Evolutionary conservation across 2,113 vertebrate species (phyloP).

Genomic region (Albula glossodonta): DNA sequence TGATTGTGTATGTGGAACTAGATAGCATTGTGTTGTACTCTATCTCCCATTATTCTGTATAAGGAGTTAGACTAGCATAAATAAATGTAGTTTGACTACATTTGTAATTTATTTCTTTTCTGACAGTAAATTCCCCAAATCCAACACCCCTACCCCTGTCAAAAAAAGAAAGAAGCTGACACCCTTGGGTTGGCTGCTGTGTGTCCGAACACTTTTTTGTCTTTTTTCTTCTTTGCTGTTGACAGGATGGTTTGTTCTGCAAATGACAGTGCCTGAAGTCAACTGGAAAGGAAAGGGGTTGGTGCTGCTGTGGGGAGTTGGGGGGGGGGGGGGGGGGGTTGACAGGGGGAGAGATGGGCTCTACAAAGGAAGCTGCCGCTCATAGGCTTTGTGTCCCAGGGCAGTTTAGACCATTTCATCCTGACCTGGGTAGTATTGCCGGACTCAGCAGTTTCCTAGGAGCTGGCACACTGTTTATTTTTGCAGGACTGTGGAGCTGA

Average conservation of each 20-base stretch:
- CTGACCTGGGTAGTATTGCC: not conserved
- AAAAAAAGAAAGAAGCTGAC: not conserved
- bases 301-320: not conserved
- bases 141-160: no score
- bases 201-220: not conserved
- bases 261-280: not conserved
- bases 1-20: no score
- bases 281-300: not conserved
- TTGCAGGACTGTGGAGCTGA: not conserved
- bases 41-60: no score
- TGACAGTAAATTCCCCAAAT: not conserved
- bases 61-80: no score
- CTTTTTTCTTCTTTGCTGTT: not conserved
- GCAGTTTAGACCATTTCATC: not conserved
- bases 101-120: not conserved
- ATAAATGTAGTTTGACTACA: no score
- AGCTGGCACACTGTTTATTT: conserved; percentile 13
- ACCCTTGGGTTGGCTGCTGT: not conserved
- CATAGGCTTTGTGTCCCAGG: not conserved
- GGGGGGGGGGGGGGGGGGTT: not conserved
- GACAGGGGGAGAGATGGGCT: not conserved
- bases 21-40: no score
- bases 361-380: not conserved
- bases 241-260: not conserved
- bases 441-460: not conserved